Percentiles rank a stretch among this genome's conserved stretches.
Conservation (phyloP, 2,888 invertebrate species). For the Chorisops tibialis region DNA sequence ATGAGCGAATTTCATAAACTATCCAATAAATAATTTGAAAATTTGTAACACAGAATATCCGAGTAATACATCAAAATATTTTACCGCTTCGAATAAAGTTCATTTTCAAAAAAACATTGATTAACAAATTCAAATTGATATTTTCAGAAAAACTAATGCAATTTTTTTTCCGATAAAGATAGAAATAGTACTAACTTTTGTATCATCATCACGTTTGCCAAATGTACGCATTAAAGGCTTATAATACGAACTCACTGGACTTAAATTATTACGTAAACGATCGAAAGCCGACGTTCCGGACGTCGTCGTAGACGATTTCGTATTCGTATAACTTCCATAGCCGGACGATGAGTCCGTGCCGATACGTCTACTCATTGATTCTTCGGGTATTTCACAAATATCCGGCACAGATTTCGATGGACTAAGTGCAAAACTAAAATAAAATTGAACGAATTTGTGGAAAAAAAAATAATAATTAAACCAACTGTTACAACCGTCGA, state of each 20-base stretch:
- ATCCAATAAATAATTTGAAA: too few relatives aligned
- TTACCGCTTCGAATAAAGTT: too few relatives aligned
- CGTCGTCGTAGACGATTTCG: constrained; percentile 36
- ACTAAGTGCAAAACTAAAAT: constrained; percentile 35
- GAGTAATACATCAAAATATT: too few relatives aligned
- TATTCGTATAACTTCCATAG: constrained; percentile 35
- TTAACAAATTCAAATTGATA: too few relatives aligned
- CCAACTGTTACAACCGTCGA: neutral
- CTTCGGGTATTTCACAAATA: constrained; percentile 31
- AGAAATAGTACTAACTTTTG: constrained; percentile 47
- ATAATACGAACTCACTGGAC: constrained; percentile 50
- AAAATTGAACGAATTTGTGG: neutral
- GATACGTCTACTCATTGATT: constrained; percentile 46
- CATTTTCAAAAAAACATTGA: too few relatives aligned
- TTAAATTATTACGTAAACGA: constrained; percentile 49
- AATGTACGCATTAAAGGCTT: constrained; percentile 50
- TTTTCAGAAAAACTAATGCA: too few relatives aligned
- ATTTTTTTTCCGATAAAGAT: neutral
- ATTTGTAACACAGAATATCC: too few relatives aligned
- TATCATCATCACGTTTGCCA: constrained; percentile 42
- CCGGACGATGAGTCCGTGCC: constrained; percentile 27
- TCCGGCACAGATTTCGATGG: constrained; percentile 37
- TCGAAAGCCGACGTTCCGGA: constrained; percentile 47
- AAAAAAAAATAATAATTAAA: neutral
- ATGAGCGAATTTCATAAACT: too few relatives aligned